A percentile compares a stretch with the other conserved stretches of the same genome.
phyloP scores from a whole-genome alignment of 2,797 vertebrate genomes.

The Phataginus tricuspis region DNA sequence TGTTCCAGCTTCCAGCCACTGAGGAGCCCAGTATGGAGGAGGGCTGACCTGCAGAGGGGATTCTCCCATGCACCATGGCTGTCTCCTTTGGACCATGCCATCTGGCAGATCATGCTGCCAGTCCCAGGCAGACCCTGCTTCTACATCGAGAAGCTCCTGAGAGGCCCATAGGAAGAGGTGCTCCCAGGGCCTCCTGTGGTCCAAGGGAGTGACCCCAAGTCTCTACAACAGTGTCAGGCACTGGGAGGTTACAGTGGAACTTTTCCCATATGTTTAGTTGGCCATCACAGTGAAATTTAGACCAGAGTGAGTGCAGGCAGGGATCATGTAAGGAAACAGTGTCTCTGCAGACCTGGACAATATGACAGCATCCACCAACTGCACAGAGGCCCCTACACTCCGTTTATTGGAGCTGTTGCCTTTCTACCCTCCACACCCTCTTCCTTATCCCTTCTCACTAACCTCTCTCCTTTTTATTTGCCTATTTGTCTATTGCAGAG shows the following conservation, averaged over 20 bases:
- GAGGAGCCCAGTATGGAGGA: neutral
- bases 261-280: neutral
- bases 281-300: neutral
- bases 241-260: neutral
- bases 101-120: neutral
- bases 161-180: neutral
- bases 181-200: neutral
- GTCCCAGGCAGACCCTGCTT: neutral
- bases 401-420: neutral
- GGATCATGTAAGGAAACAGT: neutral
- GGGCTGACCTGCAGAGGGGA: neutral
- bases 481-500: neutral
- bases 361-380: neutral
- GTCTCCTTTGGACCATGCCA: neutral
- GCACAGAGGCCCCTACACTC: neutral
- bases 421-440: neutral
- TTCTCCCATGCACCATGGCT: rapidly evolving
- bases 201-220: neutral
- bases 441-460: neutral
- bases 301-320: too few species aligned
- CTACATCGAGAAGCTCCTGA: too few species aligned
- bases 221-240: neutral
- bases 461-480: neutral
- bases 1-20: neutral
- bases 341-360: neutral